Base-by-base conservation (phyloP, 1,140 invertebrate genomes). In the Arion vulgaris region DNA sequence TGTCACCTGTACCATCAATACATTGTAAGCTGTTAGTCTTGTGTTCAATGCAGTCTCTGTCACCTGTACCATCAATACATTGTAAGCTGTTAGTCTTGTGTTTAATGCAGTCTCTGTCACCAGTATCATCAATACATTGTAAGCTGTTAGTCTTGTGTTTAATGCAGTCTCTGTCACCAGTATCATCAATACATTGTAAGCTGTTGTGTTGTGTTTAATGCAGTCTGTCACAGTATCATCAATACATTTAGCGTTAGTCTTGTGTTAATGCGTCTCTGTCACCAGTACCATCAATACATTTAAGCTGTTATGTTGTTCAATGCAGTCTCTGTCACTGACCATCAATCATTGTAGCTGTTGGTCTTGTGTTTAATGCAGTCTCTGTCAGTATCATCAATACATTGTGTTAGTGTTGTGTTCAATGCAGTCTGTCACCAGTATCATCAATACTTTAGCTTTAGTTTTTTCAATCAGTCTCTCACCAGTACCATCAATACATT, bases 91-190 rank as follows among this genome's bases (percentile, higher is more conserved):
- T 11, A 11, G 19, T 19, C 45, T 19, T 96, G 95, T 1, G 95
- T 99, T 36, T n/a, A 96, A 98, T 93, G 98, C 97, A 19, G 96
- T 98, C 5, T 95, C 96, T 0, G 94, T 97, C 49, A 99, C 98
- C 11, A 97, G 96, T 88, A 97, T 96, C 7, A 95, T 99, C 9
- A 99, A 99, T 92, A 71, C 86, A 0, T 83, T 11, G 45, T 49
- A 49, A 49, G 45, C 19, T 11, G 19, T 19, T 11, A 11, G 19
- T 19, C 45, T 19, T 96, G 95, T 1, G 95, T 99, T 36, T n/a
- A 96, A 98, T 93, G 98, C 97, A 19, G 96, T 98, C 5, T 95
- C 96, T 0, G 94, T 97, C 49, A 99, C 98, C 11, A 97, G 96
- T 88, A 97, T 96, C 7, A 95, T 99, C 9, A 99, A 99, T 92